phyloP scores from a whole-genome alignment of 1,140 invertebrate genomes.

The Drosophila yakuba region DNA sequence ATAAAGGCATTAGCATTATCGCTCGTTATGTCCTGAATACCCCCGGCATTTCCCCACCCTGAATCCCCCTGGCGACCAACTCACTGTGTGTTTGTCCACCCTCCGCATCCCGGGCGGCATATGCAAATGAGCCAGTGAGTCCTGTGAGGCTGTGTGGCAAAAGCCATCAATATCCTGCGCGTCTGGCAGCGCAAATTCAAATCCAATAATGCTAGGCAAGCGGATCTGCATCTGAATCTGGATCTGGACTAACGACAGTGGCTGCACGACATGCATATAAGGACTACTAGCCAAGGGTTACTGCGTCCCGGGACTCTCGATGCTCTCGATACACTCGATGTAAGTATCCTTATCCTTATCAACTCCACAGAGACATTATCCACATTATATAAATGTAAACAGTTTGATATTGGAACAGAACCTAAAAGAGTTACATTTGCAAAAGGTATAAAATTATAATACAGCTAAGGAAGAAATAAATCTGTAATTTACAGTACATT shows the following conservation, averaged over 20 bases:
- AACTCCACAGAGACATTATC: too few relatives aligned
- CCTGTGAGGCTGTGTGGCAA: conserved; percentile 28
- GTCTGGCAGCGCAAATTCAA: conserved; percentile 62
- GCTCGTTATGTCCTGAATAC: conserved; percentile 75
- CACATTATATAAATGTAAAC: too few relatives aligned
- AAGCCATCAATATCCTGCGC: conserved; percentile 71
- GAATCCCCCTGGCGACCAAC: conserved; percentile 15
- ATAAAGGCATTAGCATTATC: conserved; percentile 84
- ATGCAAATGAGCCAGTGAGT: conserved; percentile 66
- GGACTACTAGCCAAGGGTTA: conserved; percentile 24
- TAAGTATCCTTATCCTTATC: too few relatives aligned
- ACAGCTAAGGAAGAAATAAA: too few relatives aligned
- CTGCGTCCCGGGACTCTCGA: background rate
- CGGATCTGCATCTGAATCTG: conserved; percentile 46
- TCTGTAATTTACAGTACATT: too few relatives aligned
- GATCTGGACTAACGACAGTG: conserved; percentile 48
- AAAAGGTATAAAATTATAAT: too few relatives aligned
- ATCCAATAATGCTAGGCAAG: conserved; percentile 65
- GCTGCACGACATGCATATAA: conserved; percentile 30
- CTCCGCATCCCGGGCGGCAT: conserved; percentile 58
- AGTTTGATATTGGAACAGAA: background rate
- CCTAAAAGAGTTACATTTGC: too few relatives aligned
- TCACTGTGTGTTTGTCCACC: conserved; percentile 12
- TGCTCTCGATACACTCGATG: too few relatives aligned
- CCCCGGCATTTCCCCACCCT: conserved; percentile 8